Percentiles rank a stretch among this genome's conserved stretches.
phyloP scores from a whole-genome alignment of 2,113 vertebrate genomes.

The Pandion haliaetus region DNA sequence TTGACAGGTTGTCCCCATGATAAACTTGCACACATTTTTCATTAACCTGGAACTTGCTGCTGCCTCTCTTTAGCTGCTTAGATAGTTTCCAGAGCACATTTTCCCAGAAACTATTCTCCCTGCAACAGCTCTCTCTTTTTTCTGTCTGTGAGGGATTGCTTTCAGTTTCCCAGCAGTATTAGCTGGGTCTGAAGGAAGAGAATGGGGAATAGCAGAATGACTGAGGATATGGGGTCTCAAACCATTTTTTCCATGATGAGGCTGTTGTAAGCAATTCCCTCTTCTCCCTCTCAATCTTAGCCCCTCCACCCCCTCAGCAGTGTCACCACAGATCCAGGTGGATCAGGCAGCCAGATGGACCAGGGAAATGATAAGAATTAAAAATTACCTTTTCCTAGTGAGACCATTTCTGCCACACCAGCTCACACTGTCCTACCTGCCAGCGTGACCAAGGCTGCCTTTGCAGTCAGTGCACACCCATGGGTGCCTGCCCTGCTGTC shows the following conservation, averaged over 20 bases:
- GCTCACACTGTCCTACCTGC: neutral
- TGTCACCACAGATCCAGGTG: neutral
- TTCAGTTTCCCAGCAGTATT: neutral
- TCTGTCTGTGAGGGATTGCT: neutral
- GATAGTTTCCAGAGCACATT: neutral
- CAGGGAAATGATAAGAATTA: neutral
- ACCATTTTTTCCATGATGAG: accelerated
- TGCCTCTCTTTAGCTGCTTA: neutral
- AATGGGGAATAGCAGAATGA: neutral
- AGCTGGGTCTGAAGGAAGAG: neutral
- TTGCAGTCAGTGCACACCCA: neutral
- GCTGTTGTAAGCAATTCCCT: neutral
- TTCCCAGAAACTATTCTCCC: neutral
- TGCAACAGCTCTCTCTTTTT: neutral
- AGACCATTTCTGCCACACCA: neutral
- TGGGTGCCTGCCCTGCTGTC: neutral
- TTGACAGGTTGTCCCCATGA: neutral
- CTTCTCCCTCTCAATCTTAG: neutral
- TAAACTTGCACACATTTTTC: neutral
- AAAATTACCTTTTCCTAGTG: neutral
- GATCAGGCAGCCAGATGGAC: neutral
- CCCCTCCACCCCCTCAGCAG: neutral
- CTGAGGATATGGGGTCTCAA: neutral
- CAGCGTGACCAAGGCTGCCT: neutral
- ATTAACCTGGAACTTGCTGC: neutral